Conservation (phyloP, 2,888 invertebrate genomes). For the Thelaira solivaga region DNA sequence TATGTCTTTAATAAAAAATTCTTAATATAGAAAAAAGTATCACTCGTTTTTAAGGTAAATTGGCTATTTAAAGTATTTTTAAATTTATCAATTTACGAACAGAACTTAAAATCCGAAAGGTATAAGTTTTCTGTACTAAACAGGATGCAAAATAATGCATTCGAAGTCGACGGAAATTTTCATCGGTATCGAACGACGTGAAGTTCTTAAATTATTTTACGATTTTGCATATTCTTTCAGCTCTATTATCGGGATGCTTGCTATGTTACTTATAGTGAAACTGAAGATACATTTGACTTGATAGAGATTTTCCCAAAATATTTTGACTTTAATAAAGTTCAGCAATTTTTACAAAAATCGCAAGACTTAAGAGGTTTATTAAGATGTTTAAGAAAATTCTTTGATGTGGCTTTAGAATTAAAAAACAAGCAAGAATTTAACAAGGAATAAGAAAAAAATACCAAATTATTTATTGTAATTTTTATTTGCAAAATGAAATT, state of each 20-base stretch:
- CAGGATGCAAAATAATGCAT: too few species aligned
- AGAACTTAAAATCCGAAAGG: too few species aligned
- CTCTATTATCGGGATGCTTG: slow-evolving; percentile 33
- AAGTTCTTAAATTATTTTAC: too few species aligned
- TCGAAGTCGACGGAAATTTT: too few species aligned
- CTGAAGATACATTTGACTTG: slow-evolving; percentile 3
- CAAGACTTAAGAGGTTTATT: slow-evolving; percentile 48
- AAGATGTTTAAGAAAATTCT: slow-evolving; percentile 24
- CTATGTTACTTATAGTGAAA: slow-evolving; percentile 38
- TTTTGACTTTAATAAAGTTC: slow-evolving; percentile 28
- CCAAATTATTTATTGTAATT: too few species aligned
- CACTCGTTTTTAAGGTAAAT: too few species aligned
- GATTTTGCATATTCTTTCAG: slow-evolving; percentile 7
- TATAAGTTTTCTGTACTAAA: too few species aligned
- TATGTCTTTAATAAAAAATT: slow-evolving; percentile 1
- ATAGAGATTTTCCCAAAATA: slow-evolving; percentile 31
- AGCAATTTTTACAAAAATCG: slow-evolving; percentile 30
- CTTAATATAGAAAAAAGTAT: background rate
- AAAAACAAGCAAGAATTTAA: slow-evolving; percentile 24
- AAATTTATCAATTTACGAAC: too few species aligned
- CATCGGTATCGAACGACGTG: too few species aligned
- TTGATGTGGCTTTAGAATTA: slow-evolving; percentile 24
- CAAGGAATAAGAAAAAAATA: too few species aligned
- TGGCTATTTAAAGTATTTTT: too few species aligned
- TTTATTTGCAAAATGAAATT: too few species aligned